Evolutionary conservation across 1,140 invertebrate genomes (phyloP).

Genomic region (Megalopta genalis): DNA sequence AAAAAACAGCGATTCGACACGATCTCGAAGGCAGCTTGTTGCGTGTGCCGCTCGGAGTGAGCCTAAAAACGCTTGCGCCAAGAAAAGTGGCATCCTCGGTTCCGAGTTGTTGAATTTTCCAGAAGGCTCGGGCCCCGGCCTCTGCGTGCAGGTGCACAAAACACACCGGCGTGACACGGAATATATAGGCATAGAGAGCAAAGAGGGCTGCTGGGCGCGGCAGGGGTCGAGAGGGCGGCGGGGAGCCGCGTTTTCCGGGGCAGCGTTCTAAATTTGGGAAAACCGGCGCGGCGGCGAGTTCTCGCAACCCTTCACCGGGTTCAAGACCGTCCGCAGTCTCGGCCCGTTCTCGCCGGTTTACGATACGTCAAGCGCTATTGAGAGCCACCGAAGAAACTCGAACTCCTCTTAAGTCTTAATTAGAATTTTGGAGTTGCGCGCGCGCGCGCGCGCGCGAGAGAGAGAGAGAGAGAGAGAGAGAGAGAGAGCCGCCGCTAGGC

Average conservation of each 20-base stretch:
- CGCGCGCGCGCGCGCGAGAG: too few species aligned
- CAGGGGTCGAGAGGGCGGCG: too few species aligned
- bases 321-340: not conserved
- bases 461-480: too few species aligned
- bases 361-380: constrained; percentile 4
- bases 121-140: not conserved
- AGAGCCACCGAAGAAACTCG: not conserved
- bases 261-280: not conserved
- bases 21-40: not conserved
- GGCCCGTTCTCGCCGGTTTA: not conserved
- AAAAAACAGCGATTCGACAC: too few species aligned
- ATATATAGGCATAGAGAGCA: too few species aligned
- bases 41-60: not conserved
- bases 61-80: not conserved
- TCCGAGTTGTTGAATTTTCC: not conserved
- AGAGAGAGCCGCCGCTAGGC: too few species aligned
- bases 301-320: not conserved
- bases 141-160: not conserved
- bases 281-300: not conserved
- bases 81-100: not conserved
- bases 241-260: too few species aligned
- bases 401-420: constrained; percentile 5
- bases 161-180: too few species aligned
- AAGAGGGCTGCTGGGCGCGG: too few species aligned
- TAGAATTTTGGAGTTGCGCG: not conserved